A percentile compares a stretch with the other conserved stretches of the same genome.
Conservation (phyloP, 2,888 invertebrate species). For the Cotesia congregata region DNA sequence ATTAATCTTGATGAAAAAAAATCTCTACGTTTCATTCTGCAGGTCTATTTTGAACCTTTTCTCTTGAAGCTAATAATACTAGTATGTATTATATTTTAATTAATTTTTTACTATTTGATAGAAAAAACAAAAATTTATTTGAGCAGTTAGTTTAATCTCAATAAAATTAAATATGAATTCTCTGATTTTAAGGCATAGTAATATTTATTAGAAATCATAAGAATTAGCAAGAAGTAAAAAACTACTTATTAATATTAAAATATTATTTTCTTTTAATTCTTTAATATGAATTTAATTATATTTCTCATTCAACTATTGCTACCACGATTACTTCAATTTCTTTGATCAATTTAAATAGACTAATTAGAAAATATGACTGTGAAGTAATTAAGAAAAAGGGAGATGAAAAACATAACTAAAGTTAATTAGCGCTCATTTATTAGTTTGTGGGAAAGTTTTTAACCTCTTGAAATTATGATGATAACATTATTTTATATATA, state of each 20-base stretch:
- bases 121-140: too few species aligned
- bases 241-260: background rate
- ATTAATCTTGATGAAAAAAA: background rate
- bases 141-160: too few species aligned
- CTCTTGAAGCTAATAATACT: too few species aligned
- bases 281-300: background rate
- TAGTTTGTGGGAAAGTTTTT: constrained; percentile 37
- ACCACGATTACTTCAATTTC: background rate
- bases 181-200: too few species aligned
- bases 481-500: background rate
- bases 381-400: constrained; percentile 29
- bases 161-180: too few species aligned
- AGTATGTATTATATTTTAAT: too few species aligned
- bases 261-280: background rate
- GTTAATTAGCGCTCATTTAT: constrained; percentile 50
- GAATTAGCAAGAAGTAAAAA: background rate
- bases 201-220: too few species aligned
- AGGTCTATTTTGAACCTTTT: too few species aligned
- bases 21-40: too few species aligned
- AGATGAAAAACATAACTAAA: constrained; percentile 26
- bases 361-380: background rate
- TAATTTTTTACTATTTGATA: too few species aligned
- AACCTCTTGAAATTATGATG: background rate
- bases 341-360: background rate
- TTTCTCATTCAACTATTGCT: background rate